Conservation (phyloP, 1,140 invertebrate genomes). For the Neodiprion fabricii region DNA sequence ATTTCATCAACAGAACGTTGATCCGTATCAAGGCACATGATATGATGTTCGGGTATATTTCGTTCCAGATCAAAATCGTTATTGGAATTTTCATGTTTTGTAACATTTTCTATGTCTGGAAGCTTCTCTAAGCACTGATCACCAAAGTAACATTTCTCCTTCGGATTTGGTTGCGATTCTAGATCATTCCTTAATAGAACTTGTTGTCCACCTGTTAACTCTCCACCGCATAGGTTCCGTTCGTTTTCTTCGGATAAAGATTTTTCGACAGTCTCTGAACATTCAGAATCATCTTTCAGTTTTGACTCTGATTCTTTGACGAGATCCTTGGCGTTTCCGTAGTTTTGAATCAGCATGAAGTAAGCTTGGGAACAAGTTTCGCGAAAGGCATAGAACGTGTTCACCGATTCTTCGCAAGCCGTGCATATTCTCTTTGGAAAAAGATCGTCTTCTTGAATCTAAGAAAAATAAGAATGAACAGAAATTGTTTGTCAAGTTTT, state of each 20-base stretch:
- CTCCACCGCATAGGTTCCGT: too few species aligned
- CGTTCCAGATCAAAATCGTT: background rate
- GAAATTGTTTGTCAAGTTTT: background rate
- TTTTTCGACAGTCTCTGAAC: too few species aligned
- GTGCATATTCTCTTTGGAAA: slow-evolving; percentile 25
- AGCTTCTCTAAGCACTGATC: too few species aligned
- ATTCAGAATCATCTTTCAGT: background rate
- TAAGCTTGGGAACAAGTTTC: slow-evolving; percentile 23
- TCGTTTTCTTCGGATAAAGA: too few species aligned
- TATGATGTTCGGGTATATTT: slow-evolving; percentile 17
- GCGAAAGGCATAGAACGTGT: slow-evolving; percentile 21
- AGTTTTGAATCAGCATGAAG: slow-evolving; percentile 12
- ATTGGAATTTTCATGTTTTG: background rate
- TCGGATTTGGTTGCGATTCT: too few species aligned
- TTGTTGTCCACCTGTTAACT: too few species aligned
- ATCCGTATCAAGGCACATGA: background rate
- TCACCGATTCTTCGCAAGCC: slow-evolving; percentile 22
- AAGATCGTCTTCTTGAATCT: slow-evolving; percentile 23
- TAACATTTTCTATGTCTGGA: too few species aligned
- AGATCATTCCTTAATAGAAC: too few species aligned
- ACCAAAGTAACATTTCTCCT: too few species aligned
- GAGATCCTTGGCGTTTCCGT: background rate
- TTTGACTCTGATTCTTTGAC: background rate
- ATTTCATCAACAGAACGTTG: background rate
- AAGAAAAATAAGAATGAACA: slow-evolving; percentile 17